phyloP scores from a whole-genome alignment of 2,888 invertebrate genomes.

The Therioaphis trifolii region DNA sequence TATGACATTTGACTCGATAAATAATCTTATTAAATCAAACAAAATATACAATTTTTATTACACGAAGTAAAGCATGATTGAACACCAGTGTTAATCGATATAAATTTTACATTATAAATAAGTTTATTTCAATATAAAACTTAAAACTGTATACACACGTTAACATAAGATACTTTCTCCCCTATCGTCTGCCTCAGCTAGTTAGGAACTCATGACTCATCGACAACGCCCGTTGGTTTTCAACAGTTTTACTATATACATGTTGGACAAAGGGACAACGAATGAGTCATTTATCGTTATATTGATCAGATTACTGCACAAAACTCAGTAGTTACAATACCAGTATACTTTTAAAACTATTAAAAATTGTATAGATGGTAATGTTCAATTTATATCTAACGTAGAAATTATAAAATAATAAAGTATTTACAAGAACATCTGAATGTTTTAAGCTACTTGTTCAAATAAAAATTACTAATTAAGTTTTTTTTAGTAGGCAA shows the following conservation, averaged over 20 bases:
- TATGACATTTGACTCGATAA: too few relatives aligned
- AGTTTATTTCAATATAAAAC: slow-evolving; percentile 3
- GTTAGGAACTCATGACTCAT: slow-evolving; percentile 50
- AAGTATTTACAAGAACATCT: too few relatives aligned
- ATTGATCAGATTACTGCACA: slow-evolving; percentile 43
- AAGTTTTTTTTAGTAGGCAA: too few relatives aligned
- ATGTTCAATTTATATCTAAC: too few relatives aligned
- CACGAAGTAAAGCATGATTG: background rate
- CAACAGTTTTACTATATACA: slow-evolving; percentile 26
- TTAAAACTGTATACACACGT: slow-evolving; percentile 10
- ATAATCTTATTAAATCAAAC: background rate
- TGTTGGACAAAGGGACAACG: slow-evolving; percentile 37
- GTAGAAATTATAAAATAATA: too few relatives aligned
- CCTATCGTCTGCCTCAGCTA: slow-evolving; percentile 16
- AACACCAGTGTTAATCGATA: background rate
- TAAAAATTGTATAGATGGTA: background rate
- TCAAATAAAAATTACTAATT: too few relatives aligned
- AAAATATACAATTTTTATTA: background rate
- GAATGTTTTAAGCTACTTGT: too few relatives aligned
- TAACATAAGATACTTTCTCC: slow-evolving; percentile 50
- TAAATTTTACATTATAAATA: background rate
- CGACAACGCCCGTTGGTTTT: slow-evolving; percentile 44
- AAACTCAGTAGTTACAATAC: background rate
- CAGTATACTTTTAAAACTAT: background rate
- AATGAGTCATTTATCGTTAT: slow-evolving; percentile 60